Evolutionary conservation across 2,888 invertebrate genomes (phyloP).

Genomic region (Cheilosia soror): DNA sequence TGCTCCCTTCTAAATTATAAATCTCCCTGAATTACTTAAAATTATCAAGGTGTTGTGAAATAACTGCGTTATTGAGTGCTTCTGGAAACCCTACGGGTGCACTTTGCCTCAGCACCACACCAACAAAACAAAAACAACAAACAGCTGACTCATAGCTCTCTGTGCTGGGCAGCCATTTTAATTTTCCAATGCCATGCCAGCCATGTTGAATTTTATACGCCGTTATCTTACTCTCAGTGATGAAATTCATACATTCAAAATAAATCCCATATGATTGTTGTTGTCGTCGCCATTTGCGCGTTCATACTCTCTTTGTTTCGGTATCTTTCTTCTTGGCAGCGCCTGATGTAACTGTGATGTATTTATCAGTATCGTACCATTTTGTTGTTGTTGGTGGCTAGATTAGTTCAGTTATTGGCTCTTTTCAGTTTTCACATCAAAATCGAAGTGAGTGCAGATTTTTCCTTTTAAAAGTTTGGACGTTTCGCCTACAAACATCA

Average conservation of each 20-base stretch:
- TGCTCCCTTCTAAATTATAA: no score
- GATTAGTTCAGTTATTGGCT: constrained; percentile 6
- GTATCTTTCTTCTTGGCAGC: constrained; percentile 20
- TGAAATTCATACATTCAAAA: constrained; percentile 26
- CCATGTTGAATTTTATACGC: constrained; percentile 47
- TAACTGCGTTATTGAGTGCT: background rate
- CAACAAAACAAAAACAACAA: constrained; percentile 78
- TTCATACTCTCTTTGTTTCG: constrained; percentile 1
- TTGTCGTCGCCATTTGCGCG: constrained; percentile 8
- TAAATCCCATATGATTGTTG: background rate
- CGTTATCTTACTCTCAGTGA: constrained; percentile 45
- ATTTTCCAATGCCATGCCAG: constrained; percentile 76
- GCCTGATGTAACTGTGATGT: constrained; percentile 3
- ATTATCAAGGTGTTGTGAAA: background rate
- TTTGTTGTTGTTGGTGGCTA: constrained; percentile 27
- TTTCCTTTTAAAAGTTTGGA: constrained; percentile 67
- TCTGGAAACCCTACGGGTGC: constrained; percentile 78
- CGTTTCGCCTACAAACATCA: constrained; percentile 43
- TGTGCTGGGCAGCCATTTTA: constrained; percentile 74
- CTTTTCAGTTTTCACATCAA: background rate
- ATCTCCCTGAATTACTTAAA: no score
- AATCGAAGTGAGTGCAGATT: constrained; percentile 19
- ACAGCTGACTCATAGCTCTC: constrained; percentile 79
- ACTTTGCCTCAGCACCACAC: constrained; percentile 54
- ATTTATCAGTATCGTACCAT: constrained; percentile 30